A percentile compares a stretch with the other conserved stretches of the same genome.
Evolutionary conservation across 1,140 invertebrate genomes (phyloP).

Genomic region (Pachyrhynchus sulphureomaculatus): DNA sequence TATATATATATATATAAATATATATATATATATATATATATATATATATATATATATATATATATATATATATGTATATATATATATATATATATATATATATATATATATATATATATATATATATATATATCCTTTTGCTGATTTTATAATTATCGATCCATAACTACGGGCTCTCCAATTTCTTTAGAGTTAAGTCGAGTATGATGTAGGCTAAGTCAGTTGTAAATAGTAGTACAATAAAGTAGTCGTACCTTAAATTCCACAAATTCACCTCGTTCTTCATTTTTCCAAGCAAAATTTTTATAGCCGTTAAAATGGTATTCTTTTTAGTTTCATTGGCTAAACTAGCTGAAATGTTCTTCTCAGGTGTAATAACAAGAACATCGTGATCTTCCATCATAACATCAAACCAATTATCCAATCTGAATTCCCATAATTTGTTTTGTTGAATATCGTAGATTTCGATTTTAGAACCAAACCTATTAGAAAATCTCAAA

Average conservation of each 20-base stretch:
- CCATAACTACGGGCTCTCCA: too few species aligned
- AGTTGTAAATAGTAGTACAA: too few species aligned
- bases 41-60: too few species aligned
- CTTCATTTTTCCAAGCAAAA: not conserved
- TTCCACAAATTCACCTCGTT: slow-evolving; percentile 17
- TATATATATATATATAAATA: too few species aligned
- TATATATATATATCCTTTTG: too few species aligned
- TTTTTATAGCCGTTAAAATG: not conserved
- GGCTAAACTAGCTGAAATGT: not conserved
- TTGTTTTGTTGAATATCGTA: slow-evolving; percentile 34
- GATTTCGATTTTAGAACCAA: slow-evolving; percentile 31
- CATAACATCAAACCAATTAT: slow-evolving; percentile 22
- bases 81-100: too few species aligned
- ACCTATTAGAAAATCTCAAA: slow-evolving; percentile 20
- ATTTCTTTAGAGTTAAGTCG: too few species aligned
- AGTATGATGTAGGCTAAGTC: too few species aligned
- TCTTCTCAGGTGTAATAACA: not conserved
- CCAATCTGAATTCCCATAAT: slow-evolving; percentile 32
- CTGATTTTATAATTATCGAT: too few species aligned
- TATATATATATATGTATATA: too few species aligned
- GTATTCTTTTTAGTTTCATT: not conserved
- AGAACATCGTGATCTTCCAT: not conserved
- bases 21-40: too few species aligned
- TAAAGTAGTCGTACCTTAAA: slow-evolving; percentile 5
- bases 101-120: too few species aligned